Percentiles rank a stretch among this genome's conserved stretches.
phyloP scores from a whole-genome alignment of 2,113 vertebrate genomes.

The Gobiocypris rarus region DNA sequence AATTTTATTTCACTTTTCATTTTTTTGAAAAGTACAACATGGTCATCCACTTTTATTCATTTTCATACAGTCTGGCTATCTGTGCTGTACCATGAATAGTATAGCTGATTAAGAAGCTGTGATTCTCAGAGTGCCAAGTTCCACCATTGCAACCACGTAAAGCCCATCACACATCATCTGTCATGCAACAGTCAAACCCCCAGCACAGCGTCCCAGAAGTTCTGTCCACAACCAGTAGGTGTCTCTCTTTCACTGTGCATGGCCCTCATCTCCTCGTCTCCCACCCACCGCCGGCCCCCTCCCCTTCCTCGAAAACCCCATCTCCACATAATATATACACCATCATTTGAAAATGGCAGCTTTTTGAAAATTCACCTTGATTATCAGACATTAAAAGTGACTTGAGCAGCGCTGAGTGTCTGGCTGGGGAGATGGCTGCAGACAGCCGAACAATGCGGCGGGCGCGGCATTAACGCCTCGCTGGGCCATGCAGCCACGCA shows the following conservation, averaged over 20 bases:
- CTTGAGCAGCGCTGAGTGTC: constrained; percentile 90
- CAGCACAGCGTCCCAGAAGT: constrained; percentile 63
- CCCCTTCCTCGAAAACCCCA: constrained; percentile 67
- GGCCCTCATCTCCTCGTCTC: constrained; percentile 39
- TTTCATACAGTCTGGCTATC: background rate
- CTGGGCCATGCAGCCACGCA: constrained; percentile 75
- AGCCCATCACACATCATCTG: background rate
- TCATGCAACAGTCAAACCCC: constrained; percentile 26
- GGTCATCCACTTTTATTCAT: background rate
- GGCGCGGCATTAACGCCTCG: constrained; percentile 80
- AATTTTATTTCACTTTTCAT: background rate
- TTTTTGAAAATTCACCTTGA: constrained; percentile 96
- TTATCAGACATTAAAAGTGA: constrained; percentile 94
- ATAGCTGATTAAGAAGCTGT: background rate
- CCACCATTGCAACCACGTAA: background rate
- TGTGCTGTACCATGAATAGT: background rate
- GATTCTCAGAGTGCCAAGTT: background rate
- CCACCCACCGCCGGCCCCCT: constrained; percentile 67
- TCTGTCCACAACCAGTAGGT: constrained; percentile 75
- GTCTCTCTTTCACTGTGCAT: constrained; percentile 89
- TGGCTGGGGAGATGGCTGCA: constrained; percentile 90
- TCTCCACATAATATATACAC: constrained; percentile 85
- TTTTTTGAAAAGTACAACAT: background rate
- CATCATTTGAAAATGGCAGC: constrained; percentile 94
- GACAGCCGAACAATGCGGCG: constrained; percentile 91